Base-by-base conservation (phyloP, 2,113 vertebrate species). In the Dascyllus trimaculatus region DNA sequence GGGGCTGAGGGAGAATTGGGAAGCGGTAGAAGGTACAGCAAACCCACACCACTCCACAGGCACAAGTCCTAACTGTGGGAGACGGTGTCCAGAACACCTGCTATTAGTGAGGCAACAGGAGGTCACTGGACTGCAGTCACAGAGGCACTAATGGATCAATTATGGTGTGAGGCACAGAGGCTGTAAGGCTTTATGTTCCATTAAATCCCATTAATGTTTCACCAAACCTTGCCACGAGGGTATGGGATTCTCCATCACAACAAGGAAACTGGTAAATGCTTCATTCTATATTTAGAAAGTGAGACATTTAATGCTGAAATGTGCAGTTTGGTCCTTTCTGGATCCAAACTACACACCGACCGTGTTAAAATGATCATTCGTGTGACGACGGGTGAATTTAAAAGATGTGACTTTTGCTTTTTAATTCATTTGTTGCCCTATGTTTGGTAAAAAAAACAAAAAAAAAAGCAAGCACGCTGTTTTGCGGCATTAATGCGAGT, bases 151-250 rank as follows among this genome's bases (percentile, higher is more conserved):
- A 45, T 11, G 29, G 60, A 85, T 76, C 76, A 24, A 69, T 80
- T 60, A 22, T 4, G 18, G 51, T 5, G n/a, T 21, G 49, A 75
- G 56, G 70, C 43, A 43, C 35, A 19, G 22, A 52, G 29, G 59
- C 51, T 62, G 29, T 24, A 11, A 38, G 56, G 54, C 62, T 81
- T 76, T 69, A n/a, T 53, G 38, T 67, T 66, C 40, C 65, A 67
- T 46, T 64, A 14, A 63, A 53, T 38, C 46, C 15, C 63, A 70
- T 85, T 54, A 56, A 35, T 51, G 53, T 17, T 83, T 73, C 45
- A 74, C 8, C 51, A 61, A 69, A 54, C 51, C 1, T 53, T 14
- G 9, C 43, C n/a, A 32, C 17, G 52, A 68, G 15, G 49, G 10
- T 24, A 32, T 40, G 18, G 18, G 21, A 11, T 65, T 43, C 13